Evolutionary conservation across 2,888 invertebrate genomes (phyloP).

Genomic region (Unio delphinus): DNA sequence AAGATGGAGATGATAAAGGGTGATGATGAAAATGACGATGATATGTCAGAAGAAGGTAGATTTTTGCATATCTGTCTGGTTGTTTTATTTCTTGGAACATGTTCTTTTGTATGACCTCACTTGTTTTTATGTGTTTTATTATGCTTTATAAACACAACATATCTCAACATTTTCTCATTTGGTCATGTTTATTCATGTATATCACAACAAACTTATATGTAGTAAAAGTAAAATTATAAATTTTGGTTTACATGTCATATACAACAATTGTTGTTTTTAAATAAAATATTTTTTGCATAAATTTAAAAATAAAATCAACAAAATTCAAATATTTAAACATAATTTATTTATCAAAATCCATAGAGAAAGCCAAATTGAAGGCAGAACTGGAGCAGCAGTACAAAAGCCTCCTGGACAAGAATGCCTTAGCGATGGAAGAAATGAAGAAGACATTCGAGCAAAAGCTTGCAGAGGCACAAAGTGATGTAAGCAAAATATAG

Average conservation of each 20-base stretch:
- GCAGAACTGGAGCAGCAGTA: conserved; percentile 68
- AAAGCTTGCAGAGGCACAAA: conserved; percentile 64
- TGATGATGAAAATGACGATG: conserved; percentile 54
- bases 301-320: too few relatives aligned
- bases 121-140: too few relatives aligned
- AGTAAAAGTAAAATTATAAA: too few relatives aligned
- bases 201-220: too few relatives aligned
- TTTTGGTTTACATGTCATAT: too few relatives aligned
- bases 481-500: conserved; percentile 11
- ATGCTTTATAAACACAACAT: too few relatives aligned
- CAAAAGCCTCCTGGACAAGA: conserved; percentile 72
- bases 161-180: too few relatives aligned
- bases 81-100: too few relatives aligned
- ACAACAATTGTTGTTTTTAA: too few relatives aligned
- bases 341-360: conserved; percentile 6
- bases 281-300: too few relatives aligned
- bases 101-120: too few relatives aligned
- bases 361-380: conserved; percentile 56
- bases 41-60: conserved; percentile 64
- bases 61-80: neutral
- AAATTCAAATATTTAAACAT: neutral
- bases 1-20: conserved; percentile 44
- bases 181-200: too few relatives aligned
- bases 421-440: conserved; percentile 73
- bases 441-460: conserved; percentile 73